Conservation (phyloP, 2,113 vertebrate genomes). For the Ictalurus furcatus region DNA sequence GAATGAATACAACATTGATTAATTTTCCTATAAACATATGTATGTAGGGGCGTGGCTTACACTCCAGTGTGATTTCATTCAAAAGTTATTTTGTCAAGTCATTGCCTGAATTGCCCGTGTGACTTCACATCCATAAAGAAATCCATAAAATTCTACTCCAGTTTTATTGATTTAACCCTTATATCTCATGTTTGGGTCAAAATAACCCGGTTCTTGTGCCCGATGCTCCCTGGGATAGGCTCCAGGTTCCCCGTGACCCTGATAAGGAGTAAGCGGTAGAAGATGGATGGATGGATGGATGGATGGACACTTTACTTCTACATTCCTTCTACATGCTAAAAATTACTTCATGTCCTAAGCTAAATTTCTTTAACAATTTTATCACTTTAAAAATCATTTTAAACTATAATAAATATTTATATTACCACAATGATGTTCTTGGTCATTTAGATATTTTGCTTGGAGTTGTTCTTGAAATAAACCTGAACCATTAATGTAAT, state of each 20-base stretch:
- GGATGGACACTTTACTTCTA: too few species aligned
- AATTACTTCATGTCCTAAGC: background rate
- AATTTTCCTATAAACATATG: background rate
- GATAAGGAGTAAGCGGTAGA: too few species aligned
- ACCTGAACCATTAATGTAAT: background rate
- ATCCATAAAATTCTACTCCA: background rate
- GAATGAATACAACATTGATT: background rate
- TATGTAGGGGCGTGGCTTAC: background rate
- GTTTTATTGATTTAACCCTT: background rate
- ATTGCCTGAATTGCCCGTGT: background rate
- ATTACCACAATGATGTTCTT: too few species aligned
- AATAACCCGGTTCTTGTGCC: background rate
- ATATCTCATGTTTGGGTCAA: background rate
- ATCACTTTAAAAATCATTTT: background rate
- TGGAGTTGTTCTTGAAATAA: too few species aligned
- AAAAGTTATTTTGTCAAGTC: background rate
- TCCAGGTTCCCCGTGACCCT: too few species aligned
- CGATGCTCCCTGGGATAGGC: too few species aligned
- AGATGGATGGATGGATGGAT: too few species aligned
- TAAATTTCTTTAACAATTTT: background rate
- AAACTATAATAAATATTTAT: too few species aligned
- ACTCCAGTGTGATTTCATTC: background rate
- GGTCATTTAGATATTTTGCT: too few species aligned
- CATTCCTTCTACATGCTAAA: background rate
- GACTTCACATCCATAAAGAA: background rate